Base-by-base conservation (phyloP, 2,888 invertebrate species). In the Stenodema calcarata region DNA sequence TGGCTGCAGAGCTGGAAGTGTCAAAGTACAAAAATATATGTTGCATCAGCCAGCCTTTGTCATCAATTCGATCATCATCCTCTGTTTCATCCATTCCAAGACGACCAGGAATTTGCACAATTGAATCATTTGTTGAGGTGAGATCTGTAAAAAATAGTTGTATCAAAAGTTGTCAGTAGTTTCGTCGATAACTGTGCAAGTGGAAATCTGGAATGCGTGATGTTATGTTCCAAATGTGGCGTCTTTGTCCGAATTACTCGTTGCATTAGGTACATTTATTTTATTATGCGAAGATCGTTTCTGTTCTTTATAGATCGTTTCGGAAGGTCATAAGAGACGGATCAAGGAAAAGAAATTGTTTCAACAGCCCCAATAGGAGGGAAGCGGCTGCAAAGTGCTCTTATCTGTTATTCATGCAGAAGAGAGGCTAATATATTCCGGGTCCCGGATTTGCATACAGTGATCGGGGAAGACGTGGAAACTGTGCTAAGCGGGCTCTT, bases 401-500 rank as follows among this genome's bases (percentile, higher is more conserved):
- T 28, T 62, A 86, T 86, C 86, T 86, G 86, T 86, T 86, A 86
- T 86, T 86, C 86, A 86, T 86, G 86, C 86, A 70, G 70, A 70
- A 42, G 69, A 78, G 54, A 75, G 84, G 42, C 86, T 86, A 86
- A 86, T 86, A 42, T 86, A 86, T 86, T 86, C 86, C 18, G 76
- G 76, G 42, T 23, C 50, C 54, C 84, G 27, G 76, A 86, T 86
- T 86, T 86, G 86, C 86, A 86, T 86, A 86, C 86, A 86, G 86
- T 86, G 86, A 79, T 79, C 86, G 78, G 79, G 41, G 62, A 75
- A 86, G 78, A 86, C 79, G 78, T 86, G 86, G 86, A 86, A 86
- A 86, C 86, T 86, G 86, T 86, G 86, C 86, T 86, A 86, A 86
- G 84, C 73, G 83, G 86, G 79, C 86, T 69, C 79, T 86, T 69